phyloP scores from a whole-genome alignment of 2,113 vertebrate genomes.

The Cariama cristata region DNA sequence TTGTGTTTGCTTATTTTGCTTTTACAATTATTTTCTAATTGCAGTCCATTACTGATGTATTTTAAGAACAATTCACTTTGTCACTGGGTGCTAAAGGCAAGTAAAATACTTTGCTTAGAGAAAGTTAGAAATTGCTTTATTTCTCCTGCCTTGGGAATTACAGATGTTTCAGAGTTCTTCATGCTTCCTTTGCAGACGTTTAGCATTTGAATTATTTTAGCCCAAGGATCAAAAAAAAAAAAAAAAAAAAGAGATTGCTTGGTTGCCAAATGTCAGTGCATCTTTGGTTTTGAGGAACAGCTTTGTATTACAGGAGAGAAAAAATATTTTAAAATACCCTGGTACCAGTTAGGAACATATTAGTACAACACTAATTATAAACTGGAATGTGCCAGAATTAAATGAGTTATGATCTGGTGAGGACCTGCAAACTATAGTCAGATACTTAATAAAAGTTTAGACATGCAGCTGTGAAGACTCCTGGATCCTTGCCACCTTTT shows the following conservation, averaged over 20 bases:
- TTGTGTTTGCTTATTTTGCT: background rate
- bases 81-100: background rate
- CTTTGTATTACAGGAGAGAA: constrained; percentile 46
- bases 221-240: background rate
- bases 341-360: constrained; percentile 69
- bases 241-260: background rate
- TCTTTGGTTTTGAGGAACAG: constrained; percentile 49
- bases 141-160: background rate
- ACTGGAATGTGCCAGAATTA: constrained; percentile 78
- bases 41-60: background rate
- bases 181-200: background rate
- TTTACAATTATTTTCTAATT: constrained; percentile 18
- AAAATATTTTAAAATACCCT: constrained; percentile 38
- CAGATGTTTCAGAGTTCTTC: background rate
- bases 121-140: background rate
- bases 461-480: constrained; percentile 76
- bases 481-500: constrained; percentile 79
- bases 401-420: constrained; percentile 77
- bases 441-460: constrained; percentile 82
- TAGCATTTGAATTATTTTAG: constrained; percentile 29
- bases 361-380: constrained; percentile 78
- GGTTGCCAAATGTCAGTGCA: constrained; percentile 31
- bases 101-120: background rate
- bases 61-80: constrained; percentile 43
- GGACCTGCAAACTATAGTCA: constrained; percentile 76